Evolutionary conservation across 2,888 invertebrate genomes (phyloP), one percentile per base, ranked within the genome.

Genomic region (Protodeltote pygarga): DNA sequence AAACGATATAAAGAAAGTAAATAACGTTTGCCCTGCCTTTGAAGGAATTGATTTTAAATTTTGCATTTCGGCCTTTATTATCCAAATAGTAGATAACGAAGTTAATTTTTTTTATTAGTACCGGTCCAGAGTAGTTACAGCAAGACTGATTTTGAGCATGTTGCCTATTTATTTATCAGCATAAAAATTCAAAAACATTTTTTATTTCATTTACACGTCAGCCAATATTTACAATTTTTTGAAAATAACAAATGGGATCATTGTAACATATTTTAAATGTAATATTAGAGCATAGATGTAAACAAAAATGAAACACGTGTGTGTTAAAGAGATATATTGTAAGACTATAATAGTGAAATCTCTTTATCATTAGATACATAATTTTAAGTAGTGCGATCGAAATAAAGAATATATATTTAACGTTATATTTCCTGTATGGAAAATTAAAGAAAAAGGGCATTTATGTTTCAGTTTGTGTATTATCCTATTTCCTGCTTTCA

Each of bases 261-360:
- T 85, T 92, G 87, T 91, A 90, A 92, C 92, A 92, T 92, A 92
- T 92, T 89, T 87, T 87, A 87, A 88, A 85, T 79, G 77, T 89
- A 89, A 91, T 83, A 77, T 88, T 92, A 92, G 89, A 74, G 83
- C 84, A 87, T 92, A 92, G 90, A 84, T 83, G 75, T 85, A 85
- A 84, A 68, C 65, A 62, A 65, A 54, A 65, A 47, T 65, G 66
- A 81, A 82, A 79, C 77, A 79, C 75, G 53, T 71, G 72, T 74
- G 81, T 83, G 82, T 83, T 77, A 81, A 74, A 85, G 81, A 87
- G 83, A 86, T 87, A 86, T 87, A 87, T 87, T 86, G 84, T 86
- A 87, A 79, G 84, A 84, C 68, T 83, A 81, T 75, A 78, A 79
- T 82, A 83, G 80, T 78, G 77, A 82, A 85, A 83, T 81, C 81